phyloP scores from a whole-genome alignment of 2,113 vertebrate species.

The Xenus cinereus region DNA sequence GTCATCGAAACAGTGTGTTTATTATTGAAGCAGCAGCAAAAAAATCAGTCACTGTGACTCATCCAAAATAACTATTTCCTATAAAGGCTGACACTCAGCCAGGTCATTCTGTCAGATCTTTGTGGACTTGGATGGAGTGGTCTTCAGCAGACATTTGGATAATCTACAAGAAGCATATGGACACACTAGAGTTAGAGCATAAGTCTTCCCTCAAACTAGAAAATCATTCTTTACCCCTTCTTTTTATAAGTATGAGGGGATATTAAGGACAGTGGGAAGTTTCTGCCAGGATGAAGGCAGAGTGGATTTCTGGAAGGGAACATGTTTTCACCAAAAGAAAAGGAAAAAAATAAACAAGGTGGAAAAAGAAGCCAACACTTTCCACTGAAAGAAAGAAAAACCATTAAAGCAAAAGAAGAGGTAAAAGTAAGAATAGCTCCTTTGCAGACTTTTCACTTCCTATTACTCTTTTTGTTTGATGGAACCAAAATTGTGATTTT shows the following conservation, averaged over 20 bases:
- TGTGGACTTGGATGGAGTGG: neutral
- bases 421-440: neutral
- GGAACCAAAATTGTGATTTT: neutral
- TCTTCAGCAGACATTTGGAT: conserved; percentile 6
- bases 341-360: conserved; percentile 13
- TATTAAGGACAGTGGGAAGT: conserved; percentile 12
- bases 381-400: conserved; percentile 17
- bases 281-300: neutral
- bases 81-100: conserved; percentile 21
- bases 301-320: conserved; percentile 33
- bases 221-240: neutral
- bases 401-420: neutral
- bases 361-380: conserved; percentile 14
- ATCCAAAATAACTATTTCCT: conserved; percentile 58
- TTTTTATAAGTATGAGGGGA: neutral
- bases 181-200: neutral
- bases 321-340: conserved; percentile 30
- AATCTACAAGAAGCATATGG: neutral
- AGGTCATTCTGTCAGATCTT: conserved; percentile 41
- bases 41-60: conserved; percentile 42
- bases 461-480: neutral
- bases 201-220: neutral
- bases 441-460: neutral
- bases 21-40: conserved; percentile 54
- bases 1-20: conserved; percentile 51